A percentile compares a stretch with the other conserved stretches of the same genome.
Conservation (phyloP, 2,797 vertebrate species). For the Thunnus albacares region DNA sequence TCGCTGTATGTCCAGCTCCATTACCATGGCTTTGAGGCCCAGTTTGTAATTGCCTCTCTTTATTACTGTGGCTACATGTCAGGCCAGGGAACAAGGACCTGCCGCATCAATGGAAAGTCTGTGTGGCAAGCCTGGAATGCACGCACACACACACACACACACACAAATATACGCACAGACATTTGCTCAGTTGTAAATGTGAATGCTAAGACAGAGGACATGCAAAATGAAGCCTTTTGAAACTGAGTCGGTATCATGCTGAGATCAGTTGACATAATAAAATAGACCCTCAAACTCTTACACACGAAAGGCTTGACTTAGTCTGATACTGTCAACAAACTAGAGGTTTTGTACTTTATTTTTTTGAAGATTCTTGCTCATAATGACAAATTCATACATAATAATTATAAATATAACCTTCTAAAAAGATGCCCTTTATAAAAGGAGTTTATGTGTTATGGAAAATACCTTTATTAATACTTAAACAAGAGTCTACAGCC, state of each 20-base stretch:
- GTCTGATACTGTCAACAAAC: conserved; percentile 32
- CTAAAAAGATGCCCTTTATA: conserved; percentile 5
- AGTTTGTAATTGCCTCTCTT: conserved; percentile 83
- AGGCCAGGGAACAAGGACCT: conserved; percentile 73
- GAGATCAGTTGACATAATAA: conserved; percentile 54
- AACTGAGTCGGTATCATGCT: conserved; percentile 31
- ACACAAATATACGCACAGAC: not conserved
- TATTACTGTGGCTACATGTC: conserved; percentile 78
- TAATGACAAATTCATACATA: conserved; percentile 27
- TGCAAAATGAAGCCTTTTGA: conserved; percentile 48
- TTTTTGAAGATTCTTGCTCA: not conserved
- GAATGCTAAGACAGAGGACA: conserved; percentile 35
- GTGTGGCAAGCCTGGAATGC: conserved; percentile 41
- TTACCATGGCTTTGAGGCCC: conserved; percentile 78
- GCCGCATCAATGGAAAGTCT: conserved; percentile 44
- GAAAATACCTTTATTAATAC: conserved; percentile 9
- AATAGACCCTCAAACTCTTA: conserved; percentile 37
- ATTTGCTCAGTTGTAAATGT: conserved; percentile 29
- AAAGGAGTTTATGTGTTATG: conserved; percentile 13
- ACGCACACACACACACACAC: conserved; percentile 14
- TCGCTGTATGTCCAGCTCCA: conserved; percentile 79
- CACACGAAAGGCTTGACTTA: conserved; percentile 33
- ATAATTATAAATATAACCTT: conserved; percentile 18
- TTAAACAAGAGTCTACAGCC: not conserved
- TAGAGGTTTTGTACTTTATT: conserved; percentile 24